Percentiles rank a stretch among this genome's conserved stretches.
Conservation (phyloP, 2,797 vertebrate genomes). For the Nothura maculosa region DNA sequence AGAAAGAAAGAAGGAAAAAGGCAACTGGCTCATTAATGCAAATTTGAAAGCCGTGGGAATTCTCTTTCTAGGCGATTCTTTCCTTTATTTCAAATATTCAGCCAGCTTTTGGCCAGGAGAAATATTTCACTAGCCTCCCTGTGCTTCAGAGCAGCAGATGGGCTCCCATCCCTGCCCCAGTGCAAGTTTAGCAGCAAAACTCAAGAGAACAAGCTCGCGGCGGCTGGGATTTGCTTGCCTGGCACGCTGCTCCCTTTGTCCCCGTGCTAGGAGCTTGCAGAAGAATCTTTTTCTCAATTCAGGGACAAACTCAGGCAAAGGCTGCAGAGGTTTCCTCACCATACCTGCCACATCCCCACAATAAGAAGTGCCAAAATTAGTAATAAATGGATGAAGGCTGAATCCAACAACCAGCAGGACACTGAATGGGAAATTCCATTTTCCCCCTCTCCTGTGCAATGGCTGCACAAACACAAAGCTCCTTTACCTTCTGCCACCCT, state of each 20-base stretch:
- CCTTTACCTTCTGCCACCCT: background rate
- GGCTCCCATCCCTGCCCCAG: background rate
- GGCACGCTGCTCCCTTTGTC: background rate
- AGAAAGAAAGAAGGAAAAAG: no score
- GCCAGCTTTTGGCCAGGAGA: constrained; percentile 37
- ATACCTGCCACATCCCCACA: background rate
- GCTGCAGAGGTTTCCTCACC: background rate
- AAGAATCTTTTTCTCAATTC: background rate
- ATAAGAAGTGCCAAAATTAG: background rate
- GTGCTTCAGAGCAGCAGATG: background rate
- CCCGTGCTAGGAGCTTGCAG: background rate
- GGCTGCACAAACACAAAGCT: constrained; percentile 37
- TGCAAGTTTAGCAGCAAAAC: background rate
- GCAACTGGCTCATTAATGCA: background rate
- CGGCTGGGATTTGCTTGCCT: background rate
- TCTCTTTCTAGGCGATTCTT: constrained; percentile 35
- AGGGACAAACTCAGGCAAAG: background rate
- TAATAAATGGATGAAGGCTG: background rate
- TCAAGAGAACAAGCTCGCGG: rapidly evolving
- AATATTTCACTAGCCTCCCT: constrained; percentile 26
- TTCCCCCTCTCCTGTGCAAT: background rate
- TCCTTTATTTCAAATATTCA: constrained; percentile 36
- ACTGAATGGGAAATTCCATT: constrained; percentile 1
- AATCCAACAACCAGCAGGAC: constrained; percentile 19
- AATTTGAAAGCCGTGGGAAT: constrained; percentile 21